These are phyloP conservation scores for Hucho hucho DNA, from an alignment of 2,113 vertebrate species.

Conservation along the genomic window DNA sequence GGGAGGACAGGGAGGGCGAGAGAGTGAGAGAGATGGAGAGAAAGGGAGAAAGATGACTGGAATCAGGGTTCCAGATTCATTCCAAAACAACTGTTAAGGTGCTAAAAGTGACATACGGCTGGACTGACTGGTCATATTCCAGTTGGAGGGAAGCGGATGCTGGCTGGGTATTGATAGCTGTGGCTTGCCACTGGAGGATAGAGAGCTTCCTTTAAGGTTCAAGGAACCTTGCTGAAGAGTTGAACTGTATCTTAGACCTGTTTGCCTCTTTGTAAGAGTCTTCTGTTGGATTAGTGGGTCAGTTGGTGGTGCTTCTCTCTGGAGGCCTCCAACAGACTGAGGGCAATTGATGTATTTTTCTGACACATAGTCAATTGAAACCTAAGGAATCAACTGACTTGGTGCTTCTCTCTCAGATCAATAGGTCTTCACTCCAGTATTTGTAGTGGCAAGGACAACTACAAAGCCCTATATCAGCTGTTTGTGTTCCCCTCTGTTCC, in stretches of 20 bases:
- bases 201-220: conserved; percentile 8
- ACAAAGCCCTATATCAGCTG: background rate
- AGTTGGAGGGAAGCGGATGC: conserved; percentile 32
- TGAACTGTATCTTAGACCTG: conserved; percentile 48
- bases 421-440: background rate
- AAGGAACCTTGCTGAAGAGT: conserved; percentile 8
- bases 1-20: conserved; percentile 6
- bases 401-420: background rate
- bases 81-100: conserved; percentile 57
- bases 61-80: conserved; percentile 47
- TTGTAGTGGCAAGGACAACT: background rate
- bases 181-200: conserved; percentile 37
- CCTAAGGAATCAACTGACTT: background rate
- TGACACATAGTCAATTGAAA: background rate
- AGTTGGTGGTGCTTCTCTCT: conserved; percentile 60
- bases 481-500: too few species aligned
- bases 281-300: conserved; percentile 61
- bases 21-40: conserved; percentile 33
- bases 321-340: conserved; percentile 50
- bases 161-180: conserved; percentile 56
- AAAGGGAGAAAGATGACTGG: conserved; percentile 28
- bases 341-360: background rate
- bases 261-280: conserved; percentile 53
- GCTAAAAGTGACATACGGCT: conserved; percentile 49
- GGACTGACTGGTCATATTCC: conserved; percentile 51